Percentiles rank a stretch among this genome's conserved stretches.
These are phyloP conservation scores for Crossaster papposus DNA, from an alignment of 53 echinoderm and acorn worm genomes.

Conservation along the genomic window DNA sequence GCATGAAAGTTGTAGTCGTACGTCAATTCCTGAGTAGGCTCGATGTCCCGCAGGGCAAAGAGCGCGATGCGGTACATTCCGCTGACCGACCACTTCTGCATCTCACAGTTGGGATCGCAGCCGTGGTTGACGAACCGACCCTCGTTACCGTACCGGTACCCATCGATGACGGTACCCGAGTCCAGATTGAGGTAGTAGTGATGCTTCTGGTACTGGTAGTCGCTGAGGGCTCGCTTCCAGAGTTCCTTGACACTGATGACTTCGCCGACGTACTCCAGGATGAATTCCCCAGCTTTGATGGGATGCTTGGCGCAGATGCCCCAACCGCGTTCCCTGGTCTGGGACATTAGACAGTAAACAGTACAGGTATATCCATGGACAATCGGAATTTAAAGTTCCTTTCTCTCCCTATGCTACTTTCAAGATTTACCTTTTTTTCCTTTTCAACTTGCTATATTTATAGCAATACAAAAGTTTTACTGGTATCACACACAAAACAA, in stretches of 20 bases:
- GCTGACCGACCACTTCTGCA: constrained; percentile 98
- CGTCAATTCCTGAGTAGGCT: constrained; percentile 78
- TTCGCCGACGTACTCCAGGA: constrained; percentile 96
- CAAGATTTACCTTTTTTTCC: too few species aligned
- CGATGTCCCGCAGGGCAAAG: constrained; percentile 87
- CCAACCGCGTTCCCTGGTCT: constrained; percentile 90
- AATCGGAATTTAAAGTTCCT: not conserved
- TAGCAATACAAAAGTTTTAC: too few species aligned
- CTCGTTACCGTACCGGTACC: constrained; percentile 92
- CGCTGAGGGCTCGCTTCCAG: constrained; percentile 86
- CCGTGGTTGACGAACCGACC: constrained; percentile 98
- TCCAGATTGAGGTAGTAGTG: constrained; percentile 98
- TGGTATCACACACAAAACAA: too few species aligned
- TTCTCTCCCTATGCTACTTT: too few species aligned
- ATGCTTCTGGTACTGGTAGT: constrained; percentile 97
- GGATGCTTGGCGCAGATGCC: constrained; percentile 73
- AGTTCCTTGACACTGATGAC: constrained; percentile 96
- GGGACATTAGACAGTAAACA: not conserved
- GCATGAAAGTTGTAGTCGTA: constrained; percentile 99
- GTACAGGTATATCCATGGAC: not conserved
- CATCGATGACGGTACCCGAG: constrained; percentile 95
- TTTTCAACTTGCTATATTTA: too few species aligned
- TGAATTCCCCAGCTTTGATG: constrained; percentile 76
- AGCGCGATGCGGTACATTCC: constrained; percentile 91
- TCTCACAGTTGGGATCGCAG: constrained; percentile 98